Evolutionary conservation across 2,113 vertebrate species (phyloP).

Genomic region (Panthera leo): DNA sequence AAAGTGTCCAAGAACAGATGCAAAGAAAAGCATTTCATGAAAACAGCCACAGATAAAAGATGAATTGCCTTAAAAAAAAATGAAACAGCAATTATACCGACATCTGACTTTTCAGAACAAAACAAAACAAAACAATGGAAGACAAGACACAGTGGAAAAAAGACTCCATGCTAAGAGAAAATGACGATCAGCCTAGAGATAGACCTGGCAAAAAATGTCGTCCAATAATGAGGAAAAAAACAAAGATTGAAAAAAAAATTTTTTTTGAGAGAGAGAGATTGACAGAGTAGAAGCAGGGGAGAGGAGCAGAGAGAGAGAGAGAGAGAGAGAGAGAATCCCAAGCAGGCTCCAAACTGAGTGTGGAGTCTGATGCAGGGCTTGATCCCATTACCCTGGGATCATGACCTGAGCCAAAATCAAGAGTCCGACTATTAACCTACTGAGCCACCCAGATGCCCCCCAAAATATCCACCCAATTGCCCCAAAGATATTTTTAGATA

Average conservation of each 20-base stretch:
- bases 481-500: not conserved
- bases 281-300: too few relatives aligned
- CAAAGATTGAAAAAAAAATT: not conserved
- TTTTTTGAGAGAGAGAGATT: too few relatives aligned
- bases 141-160: not conserved
- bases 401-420: too few relatives aligned
- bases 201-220: not conserved
- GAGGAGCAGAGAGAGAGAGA: too few relatives aligned
- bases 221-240: not conserved
- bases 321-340: too few relatives aligned
- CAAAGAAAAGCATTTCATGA: not conserved
- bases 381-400: too few relatives aligned
- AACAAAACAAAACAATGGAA: not conserved
- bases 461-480: too few relatives aligned
- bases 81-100: not conserved
- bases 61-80: not conserved
- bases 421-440: too few relatives aligned
- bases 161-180: not conserved
- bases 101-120: not conserved
- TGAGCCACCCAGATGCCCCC: too few relatives aligned
- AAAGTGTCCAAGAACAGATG: not conserved
- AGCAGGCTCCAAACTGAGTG: too few relatives aligned
- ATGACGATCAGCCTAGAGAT: not conserved
- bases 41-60: not conserved
- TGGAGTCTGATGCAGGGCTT: too few relatives aligned